Evolutionary conservation across 2,113 vertebrate species (phyloP).

Genomic region (Centropristis striata): DNA sequence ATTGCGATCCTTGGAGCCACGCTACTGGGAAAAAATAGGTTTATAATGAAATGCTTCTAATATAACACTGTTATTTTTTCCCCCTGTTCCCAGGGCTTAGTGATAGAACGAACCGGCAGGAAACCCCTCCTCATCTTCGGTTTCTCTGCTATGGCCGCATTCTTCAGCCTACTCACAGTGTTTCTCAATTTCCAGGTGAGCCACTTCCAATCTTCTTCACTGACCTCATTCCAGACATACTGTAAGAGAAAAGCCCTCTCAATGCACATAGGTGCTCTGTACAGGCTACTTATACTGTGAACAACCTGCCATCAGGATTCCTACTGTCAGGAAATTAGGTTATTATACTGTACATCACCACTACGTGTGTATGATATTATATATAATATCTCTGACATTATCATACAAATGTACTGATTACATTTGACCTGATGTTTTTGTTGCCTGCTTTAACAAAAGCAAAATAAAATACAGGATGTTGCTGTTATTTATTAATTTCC

Average conservation of each 20-base stretch:
- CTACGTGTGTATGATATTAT: not conserved
- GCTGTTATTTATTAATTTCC: not conserved
- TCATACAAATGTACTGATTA: not conserved
- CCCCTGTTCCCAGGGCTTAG: slow-evolving; percentile 87
- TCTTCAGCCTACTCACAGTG: slow-evolving; percentile 90
- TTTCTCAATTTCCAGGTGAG: slow-evolving; percentile 93
- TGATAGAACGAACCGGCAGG: slow-evolving; percentile 91
- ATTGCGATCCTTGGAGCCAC: not conserved
- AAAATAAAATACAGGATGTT: not conserved
- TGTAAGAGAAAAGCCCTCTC: not conserved
- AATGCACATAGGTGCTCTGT: not conserved
- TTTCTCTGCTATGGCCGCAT: slow-evolving; percentile 91
- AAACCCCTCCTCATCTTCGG: slow-evolving; percentile 93
- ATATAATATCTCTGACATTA: not conserved
- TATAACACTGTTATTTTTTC: not conserved
- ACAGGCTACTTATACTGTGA: not conserved
- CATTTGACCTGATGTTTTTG: not conserved
- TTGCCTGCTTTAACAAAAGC: not conserved
- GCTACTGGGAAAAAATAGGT: not conserved
- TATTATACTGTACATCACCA: not conserved
- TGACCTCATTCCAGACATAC: slow-evolving; percentile 14
- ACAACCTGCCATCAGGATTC: not conserved
- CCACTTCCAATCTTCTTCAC: not conserved
- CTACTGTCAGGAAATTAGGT: not conserved
- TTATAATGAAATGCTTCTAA: not conserved